Evolutionary conservation across 2,888 invertebrate species (phyloP), one percentile per base, ranked within the genome.

Genomic region (Eristalinus sepulchralis): DNA sequence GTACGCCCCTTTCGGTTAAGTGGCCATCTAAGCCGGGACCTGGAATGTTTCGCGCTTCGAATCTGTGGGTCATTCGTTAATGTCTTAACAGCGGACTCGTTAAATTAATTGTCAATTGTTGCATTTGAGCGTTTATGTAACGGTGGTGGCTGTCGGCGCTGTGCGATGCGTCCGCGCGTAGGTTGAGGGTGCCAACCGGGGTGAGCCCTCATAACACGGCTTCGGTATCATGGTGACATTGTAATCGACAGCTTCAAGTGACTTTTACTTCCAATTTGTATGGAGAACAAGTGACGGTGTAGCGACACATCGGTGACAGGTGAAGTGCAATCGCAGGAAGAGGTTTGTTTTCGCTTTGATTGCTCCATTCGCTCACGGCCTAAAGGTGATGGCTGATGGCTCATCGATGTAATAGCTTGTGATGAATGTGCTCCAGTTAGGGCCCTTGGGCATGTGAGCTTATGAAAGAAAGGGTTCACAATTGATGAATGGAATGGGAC

Each of bases 31-130:
- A 75, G 59, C 36, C 36, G 36, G 22, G 57, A 55, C 47, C 33
- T 60, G 8, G 47, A 73, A 47, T 22, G 57, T 33, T 83, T 68
- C 10, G 34, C 62, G 36, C 36, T 68, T 68, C 68, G 27, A 36
- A 33, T 36, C 77, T 77, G 77, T 77, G 77, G 77, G 77, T 70
- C 77, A 77, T 62, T 60, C 60, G 47, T 79, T 68, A 66, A 62
- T 63, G 71, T 33, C 67, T 66, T 72, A 22, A 78, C 57, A 66
- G 64, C 60, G 64, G 60, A 68, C 64, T 75, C 79, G 79, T 83
- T 70, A 83, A 75, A 70, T 83, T 80, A 80, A 83, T 80, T 66
- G 83, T 55, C 53, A 59, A 80, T 75, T 83, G 80, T 66, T 79
- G 73, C 79, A 79, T 70, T 64, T 53, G 36, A 34, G 34, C 4